phyloP scores from a whole-genome alignment of 2,113 vertebrate genomes.

The Peromyscus californicus region DNA sequence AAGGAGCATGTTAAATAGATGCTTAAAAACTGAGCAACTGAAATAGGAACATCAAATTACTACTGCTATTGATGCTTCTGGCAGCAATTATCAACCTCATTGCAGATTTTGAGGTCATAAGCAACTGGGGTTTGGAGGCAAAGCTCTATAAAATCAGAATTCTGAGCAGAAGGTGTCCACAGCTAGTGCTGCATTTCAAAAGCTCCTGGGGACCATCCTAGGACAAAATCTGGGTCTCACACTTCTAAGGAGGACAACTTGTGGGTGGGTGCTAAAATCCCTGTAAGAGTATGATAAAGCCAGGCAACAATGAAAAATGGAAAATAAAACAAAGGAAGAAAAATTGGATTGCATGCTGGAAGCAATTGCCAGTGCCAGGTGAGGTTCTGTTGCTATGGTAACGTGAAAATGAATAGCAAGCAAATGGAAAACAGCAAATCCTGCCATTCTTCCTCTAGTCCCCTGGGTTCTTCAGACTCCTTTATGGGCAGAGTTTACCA shows the following conservation, averaged over 20 bases:
- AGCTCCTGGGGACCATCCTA: not conserved
- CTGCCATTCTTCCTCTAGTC: not conserved
- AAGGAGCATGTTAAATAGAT: not conserved
- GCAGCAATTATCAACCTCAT: not conserved
- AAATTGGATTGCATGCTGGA: not conserved
- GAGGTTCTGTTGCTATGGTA: not conserved
- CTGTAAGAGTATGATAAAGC: not conserved
- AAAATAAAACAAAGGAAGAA: not conserved
- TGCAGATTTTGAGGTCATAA: not conserved
- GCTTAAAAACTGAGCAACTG: not conserved
- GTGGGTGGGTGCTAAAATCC: not conserved
- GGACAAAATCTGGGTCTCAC: not conserved
- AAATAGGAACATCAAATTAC: not conserved
- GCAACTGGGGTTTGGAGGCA: not conserved
- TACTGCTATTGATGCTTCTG: not conserved
- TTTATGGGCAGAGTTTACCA: not conserved
- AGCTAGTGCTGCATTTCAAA: not conserved
- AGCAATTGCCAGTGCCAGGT: not conserved
- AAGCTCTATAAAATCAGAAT: not conserved
- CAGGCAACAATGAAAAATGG: not conserved
- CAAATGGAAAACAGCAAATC: not conserved
- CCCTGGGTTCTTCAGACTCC: not conserved
- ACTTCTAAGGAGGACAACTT: not conserved
- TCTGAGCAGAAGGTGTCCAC: not conserved
- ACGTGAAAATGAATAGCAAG: not conserved